Percentiles rank a stretch among this genome's conserved stretches.
phyloP scores from a whole-genome alignment of 2,888 invertebrate genomes.

The Anoncus sp. region DNA sequence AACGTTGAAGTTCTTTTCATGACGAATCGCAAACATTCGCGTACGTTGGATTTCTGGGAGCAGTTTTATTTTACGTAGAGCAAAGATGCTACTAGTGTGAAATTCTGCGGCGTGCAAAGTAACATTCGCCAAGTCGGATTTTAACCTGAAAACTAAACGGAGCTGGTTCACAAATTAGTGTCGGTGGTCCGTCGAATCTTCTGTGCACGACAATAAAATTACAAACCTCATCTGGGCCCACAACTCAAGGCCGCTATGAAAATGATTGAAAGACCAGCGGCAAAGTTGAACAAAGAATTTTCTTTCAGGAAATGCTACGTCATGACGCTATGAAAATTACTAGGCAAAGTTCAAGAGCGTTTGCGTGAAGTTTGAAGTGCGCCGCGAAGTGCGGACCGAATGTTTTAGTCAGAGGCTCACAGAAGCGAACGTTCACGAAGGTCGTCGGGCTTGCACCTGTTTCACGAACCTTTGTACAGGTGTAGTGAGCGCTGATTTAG shows the following conservation, averaged over 20 bases:
- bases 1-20: not conserved
- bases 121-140: no score
- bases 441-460: conserved; percentile 68
- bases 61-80: no score
- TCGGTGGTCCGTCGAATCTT: not conserved
- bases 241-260: not conserved
- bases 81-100: no score
- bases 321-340: not conserved
- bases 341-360: conserved; percentile 32
- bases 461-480: conserved; percentile 55
- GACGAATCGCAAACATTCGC: not conserved
- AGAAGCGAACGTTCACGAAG: conserved; percentile 71
- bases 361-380: conserved; percentile 27
- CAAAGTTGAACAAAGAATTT: not conserved
- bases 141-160: no score
- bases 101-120: not conserved
- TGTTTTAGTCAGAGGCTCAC: conserved; percentile 17
- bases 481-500: conserved; percentile 31
- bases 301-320: not conserved
- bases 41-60: not conserved
- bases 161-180: no score
- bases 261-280: not conserved
- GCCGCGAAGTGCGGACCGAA: not conserved
- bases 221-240: not conserved
- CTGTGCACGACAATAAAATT: not conserved